A percentile compares a stretch with the other conserved stretches of the same genome.
Evolutionary conservation across 2,113 vertebrate species (phyloP).

Genomic region (Pachycephala philippinensis): DNA sequence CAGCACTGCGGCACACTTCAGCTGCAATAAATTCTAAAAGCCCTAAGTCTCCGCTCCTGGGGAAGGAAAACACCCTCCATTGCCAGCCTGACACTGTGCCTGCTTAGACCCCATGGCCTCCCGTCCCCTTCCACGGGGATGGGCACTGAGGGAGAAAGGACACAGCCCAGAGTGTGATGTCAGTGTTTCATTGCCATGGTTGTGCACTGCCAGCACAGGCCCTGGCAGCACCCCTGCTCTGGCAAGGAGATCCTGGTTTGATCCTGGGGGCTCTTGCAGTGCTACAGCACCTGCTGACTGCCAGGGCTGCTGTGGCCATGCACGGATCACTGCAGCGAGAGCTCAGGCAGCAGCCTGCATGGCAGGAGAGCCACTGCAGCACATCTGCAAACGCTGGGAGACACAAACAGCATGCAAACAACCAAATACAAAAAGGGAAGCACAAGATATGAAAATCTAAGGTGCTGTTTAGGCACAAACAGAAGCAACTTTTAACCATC

Average conservation of each 20-base stretch:
- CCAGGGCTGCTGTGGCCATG: not conserved
- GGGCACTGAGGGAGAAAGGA: not conserved
- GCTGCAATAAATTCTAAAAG: not conserved
- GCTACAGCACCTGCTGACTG: not conserved
- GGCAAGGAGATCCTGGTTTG: not conserved
- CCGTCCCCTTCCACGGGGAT: fast-evolving
- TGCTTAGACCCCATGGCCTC: not conserved
- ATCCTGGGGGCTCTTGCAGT: not conserved
- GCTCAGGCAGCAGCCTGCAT: not conserved
- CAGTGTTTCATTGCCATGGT: fast-evolving
- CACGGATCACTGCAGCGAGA: not conserved
- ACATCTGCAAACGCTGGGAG: not conserved
- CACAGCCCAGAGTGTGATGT: fast-evolving
- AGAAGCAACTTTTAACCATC: not conserved
- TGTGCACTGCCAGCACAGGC: not conserved
- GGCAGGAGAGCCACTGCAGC: not conserved
- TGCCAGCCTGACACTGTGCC: not conserved
- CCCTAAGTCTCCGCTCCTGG: not conserved
- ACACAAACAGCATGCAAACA: not conserved
- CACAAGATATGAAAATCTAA: not conserved
- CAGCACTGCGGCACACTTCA: not conserved
- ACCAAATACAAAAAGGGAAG: not conserved
- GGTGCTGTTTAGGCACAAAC: not conserved
- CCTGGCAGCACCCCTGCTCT: not conserved
- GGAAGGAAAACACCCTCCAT: not conserved